Evolutionary conservation across 2,797 vertebrate genomes (phyloP).

Genomic region (Sarcoramphus papa): DNA sequence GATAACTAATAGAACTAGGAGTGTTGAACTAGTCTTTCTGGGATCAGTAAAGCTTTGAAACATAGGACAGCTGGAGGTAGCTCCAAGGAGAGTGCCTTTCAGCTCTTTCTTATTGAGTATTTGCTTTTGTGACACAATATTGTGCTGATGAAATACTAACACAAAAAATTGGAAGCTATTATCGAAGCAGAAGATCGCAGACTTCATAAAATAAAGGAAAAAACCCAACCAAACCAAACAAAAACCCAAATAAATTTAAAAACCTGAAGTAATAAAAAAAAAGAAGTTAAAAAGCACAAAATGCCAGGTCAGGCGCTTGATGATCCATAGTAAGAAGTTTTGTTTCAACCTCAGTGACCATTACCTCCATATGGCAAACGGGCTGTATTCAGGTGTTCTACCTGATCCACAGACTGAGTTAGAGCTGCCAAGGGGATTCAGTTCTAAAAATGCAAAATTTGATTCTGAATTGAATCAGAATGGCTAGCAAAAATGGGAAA

Average conservation of each 20-base stretch:
- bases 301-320: not conserved
- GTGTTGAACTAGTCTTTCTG: not conserved
- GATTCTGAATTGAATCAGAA: not conserved
- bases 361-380: not conserved
- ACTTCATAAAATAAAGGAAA: not conserved
- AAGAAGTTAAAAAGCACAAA: not conserved
- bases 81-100: not conserved
- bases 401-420: not conserved
- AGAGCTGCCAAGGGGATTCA: not conserved
- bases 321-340: not conserved
- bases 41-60: not conserved
- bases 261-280: not conserved
- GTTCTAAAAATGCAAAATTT: not conserved
- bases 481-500: not conserved
- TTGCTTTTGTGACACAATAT: not conserved
- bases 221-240: rapidly evolving
- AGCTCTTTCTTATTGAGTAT: not conserved
- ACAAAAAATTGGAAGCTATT: not conserved
- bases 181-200: not conserved
- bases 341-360: not conserved
- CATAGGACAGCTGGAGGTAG: not conserved
- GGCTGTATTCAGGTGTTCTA: not conserved
- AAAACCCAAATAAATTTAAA: not conserved
- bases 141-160: not conserved
- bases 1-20: not conserved